A percentile compares a stretch with the other conserved stretches of the same genome.
Evolutionary conservation across 2,797 vertebrate species (phyloP).

Genomic region (Discoglossus pictus): DNA sequence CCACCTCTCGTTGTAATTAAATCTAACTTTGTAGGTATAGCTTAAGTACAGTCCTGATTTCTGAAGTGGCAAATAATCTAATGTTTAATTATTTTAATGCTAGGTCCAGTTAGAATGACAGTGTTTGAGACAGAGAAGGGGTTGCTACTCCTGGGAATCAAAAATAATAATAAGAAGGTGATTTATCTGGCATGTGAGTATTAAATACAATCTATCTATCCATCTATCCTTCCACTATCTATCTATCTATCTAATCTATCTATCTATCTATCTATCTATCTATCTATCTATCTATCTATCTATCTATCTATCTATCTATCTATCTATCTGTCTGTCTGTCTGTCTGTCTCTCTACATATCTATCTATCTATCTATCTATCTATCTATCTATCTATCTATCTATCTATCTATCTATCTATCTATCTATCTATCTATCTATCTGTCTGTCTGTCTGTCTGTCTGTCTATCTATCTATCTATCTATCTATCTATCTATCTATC

Average conservation of each 20-base stretch:
- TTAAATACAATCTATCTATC: background rate
- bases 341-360: background rate
- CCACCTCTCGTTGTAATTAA: background rate
- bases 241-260: background rate
- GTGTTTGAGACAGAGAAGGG: background rate
- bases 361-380: too few species aligned
- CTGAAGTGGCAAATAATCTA: too few species aligned
- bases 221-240: background rate
- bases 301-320: background rate
- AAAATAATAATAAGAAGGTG: background rate
- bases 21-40: too few species aligned
- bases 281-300: background rate
- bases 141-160: constrained; percentile 19
- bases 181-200: constrained; percentile 41
- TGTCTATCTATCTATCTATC: too few species aligned
- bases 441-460: too few species aligned
- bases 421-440: background rate
- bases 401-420: background rate
- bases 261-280: background rate
- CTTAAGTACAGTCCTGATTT: too few species aligned
- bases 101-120: background rate
- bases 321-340: background rate
- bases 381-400: too few species aligned
- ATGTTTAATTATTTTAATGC: background rate
- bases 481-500: background rate